phyloP scores from a whole-genome alignment of 1,140 invertebrate species.

The Leptinotarsa defecta region DNA sequence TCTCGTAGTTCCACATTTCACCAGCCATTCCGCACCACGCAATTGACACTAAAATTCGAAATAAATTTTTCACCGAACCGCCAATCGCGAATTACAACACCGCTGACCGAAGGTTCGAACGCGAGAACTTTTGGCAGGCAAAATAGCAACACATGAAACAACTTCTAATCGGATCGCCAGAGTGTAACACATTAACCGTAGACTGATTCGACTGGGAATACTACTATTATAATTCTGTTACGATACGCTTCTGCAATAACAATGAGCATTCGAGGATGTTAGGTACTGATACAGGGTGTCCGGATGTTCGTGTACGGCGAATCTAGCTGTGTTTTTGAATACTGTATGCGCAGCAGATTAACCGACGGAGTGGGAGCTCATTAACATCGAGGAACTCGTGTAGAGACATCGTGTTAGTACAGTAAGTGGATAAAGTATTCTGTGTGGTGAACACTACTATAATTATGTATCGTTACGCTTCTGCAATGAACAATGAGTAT shows the following conservation, averaged over 20 bases:
- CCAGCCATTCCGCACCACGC: too few relatives aligned
- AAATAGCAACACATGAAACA: background rate
- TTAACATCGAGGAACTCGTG: too few relatives aligned
- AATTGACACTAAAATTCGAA: too few relatives aligned
- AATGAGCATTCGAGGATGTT: constrained; percentile 16
- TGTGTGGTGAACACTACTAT: background rate
- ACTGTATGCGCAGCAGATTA: too few relatives aligned
- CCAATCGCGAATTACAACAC: background rate
- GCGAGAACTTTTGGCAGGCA: background rate
- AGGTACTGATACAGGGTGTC: constrained; percentile 11
- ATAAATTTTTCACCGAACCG: background rate
- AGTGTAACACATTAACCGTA: background rate
- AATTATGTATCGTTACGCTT: constrained; percentile 1
- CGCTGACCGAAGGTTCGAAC: background rate
- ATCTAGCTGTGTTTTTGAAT: too few relatives aligned
- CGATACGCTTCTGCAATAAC: background rate
- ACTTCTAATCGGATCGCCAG: background rate
- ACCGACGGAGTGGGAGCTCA: too few relatives aligned
- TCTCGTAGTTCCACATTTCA: too few relatives aligned
- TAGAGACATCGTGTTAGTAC: too few relatives aligned
- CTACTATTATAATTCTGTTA: constrained; percentile 1
- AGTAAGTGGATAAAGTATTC: too few relatives aligned
- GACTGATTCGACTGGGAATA: background rate
- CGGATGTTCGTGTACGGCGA: too few relatives aligned
- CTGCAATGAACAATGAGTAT: constrained; percentile 16